These are phyloP conservation scores for Agrotis puta DNA, from an alignment of 2,888 invertebrate genomes.

Conservation along the genomic window DNA sequence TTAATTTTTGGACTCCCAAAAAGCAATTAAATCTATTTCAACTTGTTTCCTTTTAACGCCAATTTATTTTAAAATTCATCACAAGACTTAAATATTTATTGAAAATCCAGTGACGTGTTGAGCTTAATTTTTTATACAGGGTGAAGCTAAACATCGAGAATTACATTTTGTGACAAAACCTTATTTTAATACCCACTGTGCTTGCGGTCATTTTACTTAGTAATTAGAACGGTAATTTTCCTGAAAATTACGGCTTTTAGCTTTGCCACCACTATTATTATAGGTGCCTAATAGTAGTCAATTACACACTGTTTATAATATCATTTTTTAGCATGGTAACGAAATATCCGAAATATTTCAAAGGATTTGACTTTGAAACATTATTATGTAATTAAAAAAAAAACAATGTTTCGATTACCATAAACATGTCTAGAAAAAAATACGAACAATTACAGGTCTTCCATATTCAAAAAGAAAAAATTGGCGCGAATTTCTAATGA, in stretches of 20 bases:
- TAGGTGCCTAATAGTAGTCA: background rate
- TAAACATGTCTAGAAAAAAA: background rate
- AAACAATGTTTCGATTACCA: too few relatives aligned
- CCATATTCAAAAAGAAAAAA: slow-evolving; percentile 9
- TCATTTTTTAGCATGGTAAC: background rate
- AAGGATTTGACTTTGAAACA: background rate
- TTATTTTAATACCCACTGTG: slow-evolving; percentile 27
- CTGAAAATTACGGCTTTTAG: slow-evolving; percentile 11
- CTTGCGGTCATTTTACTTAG: slow-evolving; percentile 44
- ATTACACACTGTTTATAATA: slow-evolving; percentile 7
- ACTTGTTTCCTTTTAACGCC: slow-evolving; percentile 61
- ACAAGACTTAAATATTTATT: slow-evolving; percentile 75
- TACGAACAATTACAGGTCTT: slow-evolving; percentile 25
- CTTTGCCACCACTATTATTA: background rate
- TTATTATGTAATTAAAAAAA: too few relatives aligned
- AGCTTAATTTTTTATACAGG: slow-evolving; percentile 66
- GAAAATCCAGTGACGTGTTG: slow-evolving; percentile 77
- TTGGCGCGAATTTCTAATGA: background rate
- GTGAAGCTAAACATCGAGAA: slow-evolving; percentile 64
- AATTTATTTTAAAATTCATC: slow-evolving; percentile 65
- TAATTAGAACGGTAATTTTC: slow-evolving; percentile 34
- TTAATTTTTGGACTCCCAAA: background rate
- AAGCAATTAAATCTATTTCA: slow-evolving; percentile 4
- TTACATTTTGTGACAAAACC: slow-evolving; percentile 23
- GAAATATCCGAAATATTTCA: background rate